Evolutionary conservation across 2,888 invertebrate species (phyloP).

Genomic region (Cephus rjabovi): DNA sequence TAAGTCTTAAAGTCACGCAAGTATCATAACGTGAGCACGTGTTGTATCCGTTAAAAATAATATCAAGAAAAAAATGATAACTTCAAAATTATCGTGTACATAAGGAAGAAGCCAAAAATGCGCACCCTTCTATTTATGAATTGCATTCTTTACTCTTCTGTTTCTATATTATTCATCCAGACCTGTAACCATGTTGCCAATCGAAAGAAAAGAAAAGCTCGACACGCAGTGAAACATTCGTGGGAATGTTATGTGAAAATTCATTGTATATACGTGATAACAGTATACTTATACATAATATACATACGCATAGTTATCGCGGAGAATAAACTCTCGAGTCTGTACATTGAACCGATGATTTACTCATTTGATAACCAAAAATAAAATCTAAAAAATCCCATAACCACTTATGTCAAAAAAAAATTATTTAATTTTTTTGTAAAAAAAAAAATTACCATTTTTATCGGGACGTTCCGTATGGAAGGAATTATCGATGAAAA

Average conservation of each 20-base stretch:
- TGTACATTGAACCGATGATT: slow-evolving; percentile 36
- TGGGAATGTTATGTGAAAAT: slow-evolving; percentile 22
- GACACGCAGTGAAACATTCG: neutral
- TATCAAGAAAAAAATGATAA: slow-evolving; percentile 3
- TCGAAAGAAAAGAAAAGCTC: neutral
- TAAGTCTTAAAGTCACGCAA: slow-evolving; percentile 33
- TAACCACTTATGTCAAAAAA: neutral
- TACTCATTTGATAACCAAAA: neutral
- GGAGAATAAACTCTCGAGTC: slow-evolving; percentile 53
- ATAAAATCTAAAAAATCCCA: neutral
- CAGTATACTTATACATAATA: slow-evolving; percentile 21
- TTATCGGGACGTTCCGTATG: neutral
- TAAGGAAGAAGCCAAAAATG: neutral
- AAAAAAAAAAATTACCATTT: neutral
- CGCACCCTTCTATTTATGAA: neutral
- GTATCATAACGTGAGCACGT: neutral
- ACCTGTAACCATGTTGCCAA: neutral
- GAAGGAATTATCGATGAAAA: neutral
- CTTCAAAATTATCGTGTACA: slow-evolving; percentile 10
- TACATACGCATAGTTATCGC: slow-evolving; percentile 43
- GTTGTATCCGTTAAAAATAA: neutral
- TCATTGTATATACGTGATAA: slow-evolving; percentile 47
- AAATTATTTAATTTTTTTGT: neutral
- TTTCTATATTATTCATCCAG: neutral
- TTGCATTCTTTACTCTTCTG: neutral